Conservation (phyloP, 2,888 invertebrate genomes). For the Dione juno region DNA sequence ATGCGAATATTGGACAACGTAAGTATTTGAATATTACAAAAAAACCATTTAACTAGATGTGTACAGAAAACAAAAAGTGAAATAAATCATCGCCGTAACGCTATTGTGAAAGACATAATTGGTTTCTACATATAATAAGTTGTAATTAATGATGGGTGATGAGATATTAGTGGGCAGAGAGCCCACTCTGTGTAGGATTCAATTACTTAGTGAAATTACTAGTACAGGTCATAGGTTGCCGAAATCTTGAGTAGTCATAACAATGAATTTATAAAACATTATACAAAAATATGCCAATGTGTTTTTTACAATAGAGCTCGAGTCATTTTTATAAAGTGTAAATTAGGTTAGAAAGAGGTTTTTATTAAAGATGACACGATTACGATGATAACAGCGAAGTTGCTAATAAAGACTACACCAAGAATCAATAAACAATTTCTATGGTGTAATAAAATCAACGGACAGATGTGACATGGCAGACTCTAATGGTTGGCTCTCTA, state of each 20-base stretch:
- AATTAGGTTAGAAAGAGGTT: no score
- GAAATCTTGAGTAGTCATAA: background rate
- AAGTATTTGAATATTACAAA: conserved; percentile 11
- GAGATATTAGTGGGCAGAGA: conserved; percentile 55
- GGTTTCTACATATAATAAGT: conserved; percentile 69
- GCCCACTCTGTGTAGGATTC: conserved; percentile 68
- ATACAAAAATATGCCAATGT: no score
- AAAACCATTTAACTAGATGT: conserved; percentile 22
- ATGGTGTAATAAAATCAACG: no score
- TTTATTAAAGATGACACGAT: no score
- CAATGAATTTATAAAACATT: background rate
- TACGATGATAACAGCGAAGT: no score
- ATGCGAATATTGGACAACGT: background rate
- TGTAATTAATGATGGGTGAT: conserved; percentile 69
- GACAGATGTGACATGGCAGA: no score
- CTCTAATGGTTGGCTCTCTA: no score
- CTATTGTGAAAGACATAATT: conserved; percentile 55
- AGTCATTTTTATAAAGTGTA: no score
- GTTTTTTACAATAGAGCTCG: no score
- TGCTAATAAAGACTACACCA: no score
- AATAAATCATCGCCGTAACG: conserved; percentile 62
- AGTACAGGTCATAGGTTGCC: conserved; percentile 21
- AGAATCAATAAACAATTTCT: no score
- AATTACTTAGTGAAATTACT: conserved; percentile 31
- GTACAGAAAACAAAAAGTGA: conserved; percentile 51